Base-by-base conservation (phyloP, 2,888 invertebrate species). In the Eubasilissa splendida region DNA sequence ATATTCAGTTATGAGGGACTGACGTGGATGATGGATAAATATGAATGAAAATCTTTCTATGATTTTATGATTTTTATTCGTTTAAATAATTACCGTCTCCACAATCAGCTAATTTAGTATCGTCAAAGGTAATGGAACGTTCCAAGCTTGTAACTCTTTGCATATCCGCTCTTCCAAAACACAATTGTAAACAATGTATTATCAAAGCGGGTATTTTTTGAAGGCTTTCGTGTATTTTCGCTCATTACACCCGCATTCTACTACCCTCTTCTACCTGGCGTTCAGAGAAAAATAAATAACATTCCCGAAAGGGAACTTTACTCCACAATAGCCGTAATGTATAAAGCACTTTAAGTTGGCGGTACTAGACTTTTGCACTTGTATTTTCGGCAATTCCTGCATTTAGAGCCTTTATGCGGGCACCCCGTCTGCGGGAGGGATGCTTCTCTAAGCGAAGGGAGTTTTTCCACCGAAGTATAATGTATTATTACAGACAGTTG, bases 171-270 rank as follows among this genome's bases (percentile, higher is more conserved):
- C 60, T 76, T 3, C 4, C 5, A 9, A 52, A 63, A 63, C 22
- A 50, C 60, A 63, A 63, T 68, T 76, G 53, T 63, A 58, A 76
- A 53, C 14, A 76, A 31, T 60, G 31, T 54, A 3, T 63, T 22
- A 54, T 63, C 76, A 74, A 74, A 74, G 74, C 33, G 59, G 58
- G 11, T 74, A n/a, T 58, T 50, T 74, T 33, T 42, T 71, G 59
- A 31, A 42, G 73, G 22, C 12, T 7, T 56, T 74, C 60, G 76
- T 31, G 68, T 79, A 73, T 65, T 77, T 77, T 80, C 65, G 53
- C 76, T 82, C 82, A 80, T 82, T 82, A 82, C 53, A 54, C 82
- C 80, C 80, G 82, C 80, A 82, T 82, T 78, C 80, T 76, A 12
- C 42, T 56, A 52, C 54, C n/a, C 31, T 56, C 22, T 22, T 9